phyloP scores from a whole-genome alignment of 2,888 invertebrate genomes.

The Rhingia campestris region DNA sequence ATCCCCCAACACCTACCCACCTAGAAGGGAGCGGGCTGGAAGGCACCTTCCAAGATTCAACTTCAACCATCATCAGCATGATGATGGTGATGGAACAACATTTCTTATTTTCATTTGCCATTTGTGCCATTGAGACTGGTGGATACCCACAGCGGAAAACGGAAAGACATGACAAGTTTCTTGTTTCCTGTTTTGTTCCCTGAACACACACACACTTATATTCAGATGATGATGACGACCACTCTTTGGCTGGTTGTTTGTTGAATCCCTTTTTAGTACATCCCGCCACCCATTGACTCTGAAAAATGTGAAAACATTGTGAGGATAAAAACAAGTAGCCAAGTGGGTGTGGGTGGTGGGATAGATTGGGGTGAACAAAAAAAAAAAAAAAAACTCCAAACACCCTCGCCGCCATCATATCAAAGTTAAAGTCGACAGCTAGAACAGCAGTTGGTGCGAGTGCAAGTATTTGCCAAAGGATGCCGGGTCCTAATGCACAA shows the following conservation, averaged over 20 bases:
- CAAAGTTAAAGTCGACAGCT: constrained; percentile 57
- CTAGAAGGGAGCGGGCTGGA: not conserved
- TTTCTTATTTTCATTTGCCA: constrained; percentile 69
- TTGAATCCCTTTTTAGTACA: constrained; percentile 38
- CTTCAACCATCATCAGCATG: constrained; percentile 12
- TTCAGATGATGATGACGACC: constrained; percentile 1
- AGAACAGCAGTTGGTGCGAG: constrained; percentile 18
- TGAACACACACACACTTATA: not conserved
- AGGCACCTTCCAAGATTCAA: constrained; percentile 1
- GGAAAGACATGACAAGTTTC: constrained; percentile 74
- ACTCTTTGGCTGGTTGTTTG: constrained; percentile 26
- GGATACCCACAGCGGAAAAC: constrained; percentile 68
- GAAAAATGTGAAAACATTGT: constrained; percentile 16
- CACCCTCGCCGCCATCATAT: constrained; percentile 33
- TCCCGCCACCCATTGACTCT: not conserved
- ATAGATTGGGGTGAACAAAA: not conserved
- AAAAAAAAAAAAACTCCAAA: constrained; percentile 8
- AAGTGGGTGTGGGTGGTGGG: not conserved
- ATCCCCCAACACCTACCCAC: not conserved
- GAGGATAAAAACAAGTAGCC: not conserved
- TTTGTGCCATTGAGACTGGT: constrained; percentile 26
- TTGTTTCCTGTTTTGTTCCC: constrained; percentile 62
- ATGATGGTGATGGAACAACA: constrained; percentile 63
- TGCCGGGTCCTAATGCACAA: constrained; percentile 3
- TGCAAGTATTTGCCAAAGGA: not conserved